These are phyloP conservation scores for Bactericera cockerelli DNA, from an alignment of 1,140 invertebrate genomes.

Conservation along the genomic window DNA sequence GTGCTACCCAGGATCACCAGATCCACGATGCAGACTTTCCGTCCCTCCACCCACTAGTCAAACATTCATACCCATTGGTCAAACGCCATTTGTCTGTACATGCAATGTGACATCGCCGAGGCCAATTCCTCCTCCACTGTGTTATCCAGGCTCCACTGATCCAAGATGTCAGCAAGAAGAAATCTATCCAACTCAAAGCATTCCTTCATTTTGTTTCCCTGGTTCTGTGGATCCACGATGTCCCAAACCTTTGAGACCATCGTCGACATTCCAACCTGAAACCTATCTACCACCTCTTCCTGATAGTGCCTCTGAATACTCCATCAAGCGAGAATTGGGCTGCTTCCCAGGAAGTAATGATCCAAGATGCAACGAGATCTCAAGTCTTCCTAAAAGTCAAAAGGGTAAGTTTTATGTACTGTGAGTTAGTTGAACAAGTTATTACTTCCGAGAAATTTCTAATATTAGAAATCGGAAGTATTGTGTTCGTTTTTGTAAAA, in stretches of 20 bases:
- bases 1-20: conserved; percentile 24
- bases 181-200: conserved; percentile 19
- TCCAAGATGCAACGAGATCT: conserved; percentile 19
- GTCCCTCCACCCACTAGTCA: conserved; percentile 11
- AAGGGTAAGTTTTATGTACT: not conserved
- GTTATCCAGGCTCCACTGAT: conserved; percentile 25
- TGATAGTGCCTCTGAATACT: conserved; percentile 19
- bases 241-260: conserved; percentile 20
- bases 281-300: conserved; percentile 18
- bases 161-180: conserved; percentile 23
- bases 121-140: conserved; percentile 17
- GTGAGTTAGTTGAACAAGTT: no score
- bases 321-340: conserved; percentile 16
- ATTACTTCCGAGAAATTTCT: no score
- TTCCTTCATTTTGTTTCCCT: conserved; percentile 20
- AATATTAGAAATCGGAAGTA: no score
- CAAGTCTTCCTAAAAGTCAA: not conserved
- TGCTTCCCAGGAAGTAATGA: conserved; percentile 27
- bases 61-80: conserved; percentile 11
- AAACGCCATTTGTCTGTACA: conserved; percentile 20
- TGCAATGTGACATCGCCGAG: conserved; percentile 19
- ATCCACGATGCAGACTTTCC: conserved; percentile 19
- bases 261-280: conserved; percentile 17
- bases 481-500: no score
- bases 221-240: conserved; percentile 27